phyloP scores from a whole-genome alignment of 1,140 invertebrate genomes.

The Trachymyrmex septentrionalis region DNA sequence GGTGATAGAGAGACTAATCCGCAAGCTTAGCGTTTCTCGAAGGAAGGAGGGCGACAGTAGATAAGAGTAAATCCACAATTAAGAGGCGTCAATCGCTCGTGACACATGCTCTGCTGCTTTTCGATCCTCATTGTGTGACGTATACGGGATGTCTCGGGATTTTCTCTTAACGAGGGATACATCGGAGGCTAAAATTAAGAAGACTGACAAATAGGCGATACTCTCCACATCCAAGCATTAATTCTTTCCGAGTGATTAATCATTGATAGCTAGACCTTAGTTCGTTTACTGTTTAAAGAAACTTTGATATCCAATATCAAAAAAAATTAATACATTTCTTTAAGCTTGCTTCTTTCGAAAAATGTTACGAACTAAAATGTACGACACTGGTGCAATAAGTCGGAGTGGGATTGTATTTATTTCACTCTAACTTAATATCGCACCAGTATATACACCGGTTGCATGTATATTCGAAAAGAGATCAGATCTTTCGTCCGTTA shows the following conservation, averaged over 20 bases:
- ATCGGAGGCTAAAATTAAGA: background rate
- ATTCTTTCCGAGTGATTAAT: background rate
- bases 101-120: constrained; percentile 35
- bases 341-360: background rate
- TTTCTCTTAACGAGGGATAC: constrained; percentile 3
- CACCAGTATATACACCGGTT: no score
- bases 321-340: no score
- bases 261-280: background rate
- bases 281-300: background rate
- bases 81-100: constrained; percentile 81
- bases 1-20: constrained; percentile 85
- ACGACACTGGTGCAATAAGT: no score
- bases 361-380: no score
- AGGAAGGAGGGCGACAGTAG: constrained; percentile 83
- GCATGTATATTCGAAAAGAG: no score
- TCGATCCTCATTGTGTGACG: constrained; percentile 22
- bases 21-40: constrained; percentile 71
- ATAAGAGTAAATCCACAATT: constrained; percentile 84
- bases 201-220: constrained; percentile 2
- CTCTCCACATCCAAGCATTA: background rate
- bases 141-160: constrained; percentile 25
- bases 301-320: background rate
- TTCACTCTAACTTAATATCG: no score
- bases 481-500: no score
- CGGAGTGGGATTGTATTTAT: no score